Conservation (phyloP, 2,888 invertebrate species). For the Leptothorax acervorum region DNA sequence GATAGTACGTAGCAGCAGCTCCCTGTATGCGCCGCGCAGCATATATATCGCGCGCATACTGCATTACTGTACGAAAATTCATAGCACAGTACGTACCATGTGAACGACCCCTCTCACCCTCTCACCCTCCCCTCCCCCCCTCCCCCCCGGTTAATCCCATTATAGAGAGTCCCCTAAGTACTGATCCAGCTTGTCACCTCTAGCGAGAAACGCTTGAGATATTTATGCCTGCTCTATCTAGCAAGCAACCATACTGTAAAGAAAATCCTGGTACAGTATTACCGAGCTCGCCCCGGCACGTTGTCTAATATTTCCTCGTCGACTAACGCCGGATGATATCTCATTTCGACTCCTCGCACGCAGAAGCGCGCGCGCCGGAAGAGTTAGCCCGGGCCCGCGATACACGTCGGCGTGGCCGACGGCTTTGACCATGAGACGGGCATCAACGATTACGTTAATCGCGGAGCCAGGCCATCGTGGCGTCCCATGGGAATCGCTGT, state of each 20-base stretch:
- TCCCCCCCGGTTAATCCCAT: slow-evolving; percentile 16
- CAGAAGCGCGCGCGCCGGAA: slow-evolving; percentile 11
- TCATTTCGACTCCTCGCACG: background rate
- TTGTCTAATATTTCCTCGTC: slow-evolving; percentile 31
- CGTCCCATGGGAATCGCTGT: slow-evolving; percentile 51
- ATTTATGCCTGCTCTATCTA: slow-evolving; percentile 7
- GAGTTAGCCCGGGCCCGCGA: background rate
- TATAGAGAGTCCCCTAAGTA: slow-evolving; percentile 43
- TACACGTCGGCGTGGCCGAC: background rate
- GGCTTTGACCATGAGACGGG: slow-evolving; percentile 45
- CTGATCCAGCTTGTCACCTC: slow-evolving; percentile 37
- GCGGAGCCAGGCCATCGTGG: slow-evolving; percentile 28
- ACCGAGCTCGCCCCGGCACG: background rate
- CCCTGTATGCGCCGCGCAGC: background rate
- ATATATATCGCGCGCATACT: slow-evolving; percentile 27
- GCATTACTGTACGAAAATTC: slow-evolving; percentile 71
- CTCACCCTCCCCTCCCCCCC: background rate
- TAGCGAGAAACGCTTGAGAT: slow-evolving; percentile 30
- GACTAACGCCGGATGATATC: background rate
- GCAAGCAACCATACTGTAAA: slow-evolving; percentile 67
- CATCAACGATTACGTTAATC: slow-evolving; percentile 47
- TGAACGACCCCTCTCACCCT: background rate
- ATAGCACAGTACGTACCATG: slow-evolving; percentile 70
- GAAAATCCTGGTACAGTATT: slow-evolving; percentile 71
- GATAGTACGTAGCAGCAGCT: slow-evolving; percentile 1